Conservation (phyloP, 1,140 invertebrate species). For the Aphelenchoides fujianensis region DNA sequence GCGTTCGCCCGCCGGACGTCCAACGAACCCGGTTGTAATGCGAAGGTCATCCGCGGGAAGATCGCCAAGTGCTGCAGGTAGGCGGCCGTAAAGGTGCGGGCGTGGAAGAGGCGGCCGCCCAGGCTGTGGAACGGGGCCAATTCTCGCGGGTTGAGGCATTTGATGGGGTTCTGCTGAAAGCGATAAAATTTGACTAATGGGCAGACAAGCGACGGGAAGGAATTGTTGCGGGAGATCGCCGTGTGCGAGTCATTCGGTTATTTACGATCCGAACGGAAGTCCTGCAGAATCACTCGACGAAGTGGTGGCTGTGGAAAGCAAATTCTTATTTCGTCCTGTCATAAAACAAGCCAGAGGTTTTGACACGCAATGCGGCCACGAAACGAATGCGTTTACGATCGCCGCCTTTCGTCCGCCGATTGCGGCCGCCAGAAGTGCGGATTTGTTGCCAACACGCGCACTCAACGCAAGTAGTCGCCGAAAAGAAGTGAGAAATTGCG, state of each 20-base stretch:
- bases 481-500: too few relatives aligned
- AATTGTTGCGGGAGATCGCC: background rate
- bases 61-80: conserved; percentile 51
- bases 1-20: too few relatives aligned
- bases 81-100: conserved; percentile 49
- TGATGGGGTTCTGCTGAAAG: conserved; percentile 41
- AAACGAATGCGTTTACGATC: too few relatives aligned
- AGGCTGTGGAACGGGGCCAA: conserved; percentile 32
- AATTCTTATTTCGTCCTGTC: too few relatives aligned
- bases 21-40: conserved; percentile 35
- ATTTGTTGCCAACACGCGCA: too few relatives aligned
- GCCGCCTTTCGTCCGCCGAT: too few relatives aligned
- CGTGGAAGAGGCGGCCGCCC: conserved; percentile 52
- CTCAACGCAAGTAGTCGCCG: too few relatives aligned
- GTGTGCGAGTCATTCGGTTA: background rate
- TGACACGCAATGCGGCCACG: too few relatives aligned
- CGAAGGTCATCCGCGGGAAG: conserved; percentile 52
- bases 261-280: background rate
- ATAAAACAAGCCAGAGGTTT: background rate
- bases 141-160: conserved; percentile 45
- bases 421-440: too few relatives aligned
- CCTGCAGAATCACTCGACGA: background rate
- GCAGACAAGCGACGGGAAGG: too few relatives aligned
- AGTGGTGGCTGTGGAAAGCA: background rate
- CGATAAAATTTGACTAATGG: background rate